These are phyloP conservation scores for Machimus atricapillus DNA, from an alignment of 2,888 invertebrate genomes.

Conservation along the genomic window DNA sequence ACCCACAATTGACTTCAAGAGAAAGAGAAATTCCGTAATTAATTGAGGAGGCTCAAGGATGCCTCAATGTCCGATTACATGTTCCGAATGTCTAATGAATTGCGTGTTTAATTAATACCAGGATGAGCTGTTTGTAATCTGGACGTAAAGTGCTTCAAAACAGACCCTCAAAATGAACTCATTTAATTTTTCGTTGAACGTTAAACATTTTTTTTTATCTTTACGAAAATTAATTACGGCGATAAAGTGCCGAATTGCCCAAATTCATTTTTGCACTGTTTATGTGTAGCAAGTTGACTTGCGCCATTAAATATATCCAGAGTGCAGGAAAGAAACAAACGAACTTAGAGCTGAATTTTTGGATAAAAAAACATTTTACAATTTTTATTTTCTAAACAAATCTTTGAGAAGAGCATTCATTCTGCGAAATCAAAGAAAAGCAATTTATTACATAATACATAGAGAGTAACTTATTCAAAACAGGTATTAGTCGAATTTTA, in stretches of 20 bases:
- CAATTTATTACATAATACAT: not conserved
- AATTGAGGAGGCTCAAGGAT: slow-evolving; percentile 50
- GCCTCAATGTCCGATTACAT: slow-evolving; percentile 51
- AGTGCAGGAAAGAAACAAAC: not conserved
- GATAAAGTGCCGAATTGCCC: slow-evolving; percentile 61
- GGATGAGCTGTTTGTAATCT: slow-evolving; percentile 30
- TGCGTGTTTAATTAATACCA: slow-evolving; percentile 76
- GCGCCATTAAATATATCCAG: not conserved
- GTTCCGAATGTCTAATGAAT: slow-evolving; percentile 69
- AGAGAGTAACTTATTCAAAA: too few species aligned
- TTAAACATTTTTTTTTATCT: not conserved
- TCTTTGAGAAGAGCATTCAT: not conserved
- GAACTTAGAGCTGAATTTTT: not conserved
- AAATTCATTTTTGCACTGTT: slow-evolving; percentile 58
- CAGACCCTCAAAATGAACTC: not conserved
- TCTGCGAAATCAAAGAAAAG: not conserved
- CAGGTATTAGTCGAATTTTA: too few species aligned
- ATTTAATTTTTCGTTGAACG: not conserved
- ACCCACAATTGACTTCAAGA: slow-evolving; percentile 43
- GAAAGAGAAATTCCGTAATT: slow-evolving; percentile 47
- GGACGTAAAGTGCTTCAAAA: not conserved
- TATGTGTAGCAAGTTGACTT: not conserved
- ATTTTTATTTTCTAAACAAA: not conserved
- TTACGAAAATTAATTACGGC: slow-evolving; percentile 23
- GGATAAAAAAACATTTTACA: not conserved